Conservation (phyloP, 2,113 vertebrate species). For the Micronycteris hirsuta region DNA sequence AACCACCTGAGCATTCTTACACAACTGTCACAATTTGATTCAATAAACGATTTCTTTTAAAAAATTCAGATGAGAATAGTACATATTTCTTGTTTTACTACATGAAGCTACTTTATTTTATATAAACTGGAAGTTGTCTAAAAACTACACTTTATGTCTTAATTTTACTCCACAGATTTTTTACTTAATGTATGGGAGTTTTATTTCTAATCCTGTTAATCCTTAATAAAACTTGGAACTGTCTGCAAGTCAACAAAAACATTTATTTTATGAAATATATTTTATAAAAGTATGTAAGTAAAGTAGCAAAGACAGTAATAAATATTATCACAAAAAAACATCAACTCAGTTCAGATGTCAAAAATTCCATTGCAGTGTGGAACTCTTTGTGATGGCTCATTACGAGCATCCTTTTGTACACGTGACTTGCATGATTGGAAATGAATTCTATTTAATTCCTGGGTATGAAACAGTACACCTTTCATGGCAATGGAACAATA, state of each 20-base stretch:
- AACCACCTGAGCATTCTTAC: background rate
- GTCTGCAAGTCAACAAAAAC: background rate
- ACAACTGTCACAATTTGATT: background rate
- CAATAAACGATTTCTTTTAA: background rate
- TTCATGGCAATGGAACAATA: background rate
- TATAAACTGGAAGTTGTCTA: background rate
- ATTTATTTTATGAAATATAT: too few relatives aligned
- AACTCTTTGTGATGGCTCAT: background rate
- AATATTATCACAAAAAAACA: background rate
- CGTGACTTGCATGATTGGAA: background rate
- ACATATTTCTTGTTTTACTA: background rate
- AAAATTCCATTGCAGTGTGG: background rate
- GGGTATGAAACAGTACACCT: background rate
- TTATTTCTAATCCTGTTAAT: background rate
- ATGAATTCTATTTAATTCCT: constrained; percentile 31
- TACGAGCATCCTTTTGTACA: background rate
- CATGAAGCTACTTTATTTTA: background rate
- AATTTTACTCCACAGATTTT: background rate
- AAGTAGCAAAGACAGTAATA: background rate
- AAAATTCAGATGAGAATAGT: constrained; percentile 38
- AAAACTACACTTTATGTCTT: background rate
- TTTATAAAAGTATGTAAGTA: background rate
- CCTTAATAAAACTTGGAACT: background rate
- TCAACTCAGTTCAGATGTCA: background rate
- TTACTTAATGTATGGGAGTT: background rate